Percentiles rank a stretch among this genome's conserved stretches.
Conservation (phyloP, 2,888 invertebrate genomes). For the Microctonus brassicae region DNA sequence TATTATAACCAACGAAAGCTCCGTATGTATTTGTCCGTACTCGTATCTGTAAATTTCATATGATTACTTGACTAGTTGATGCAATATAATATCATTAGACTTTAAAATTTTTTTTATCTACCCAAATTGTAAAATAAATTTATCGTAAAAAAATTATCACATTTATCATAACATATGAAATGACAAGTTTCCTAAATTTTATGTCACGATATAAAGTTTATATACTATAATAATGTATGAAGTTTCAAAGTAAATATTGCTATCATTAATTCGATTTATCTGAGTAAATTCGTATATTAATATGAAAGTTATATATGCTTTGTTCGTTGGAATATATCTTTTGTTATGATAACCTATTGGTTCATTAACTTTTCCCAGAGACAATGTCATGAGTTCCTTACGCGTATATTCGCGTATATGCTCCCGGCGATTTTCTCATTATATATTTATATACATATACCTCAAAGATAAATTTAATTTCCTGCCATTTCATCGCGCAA, state of each 20-base stretch:
- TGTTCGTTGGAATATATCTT: background rate
- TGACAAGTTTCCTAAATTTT: background rate
- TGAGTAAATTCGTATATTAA: background rate
- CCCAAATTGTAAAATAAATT: too few species aligned
- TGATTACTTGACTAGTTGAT: background rate
- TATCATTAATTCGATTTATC: background rate
- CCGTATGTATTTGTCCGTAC: too few species aligned
- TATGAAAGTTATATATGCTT: background rate
- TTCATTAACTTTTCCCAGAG: slow-evolving; percentile 37
- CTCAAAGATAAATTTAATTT: slow-evolving; percentile 50
- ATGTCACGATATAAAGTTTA: background rate
- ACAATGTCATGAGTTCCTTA: background rate
- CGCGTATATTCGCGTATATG: background rate
- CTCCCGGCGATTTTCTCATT: too few species aligned
- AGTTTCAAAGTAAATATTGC: slow-evolving; percentile 9
- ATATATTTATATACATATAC: too few species aligned
- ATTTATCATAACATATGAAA: too few species aligned
- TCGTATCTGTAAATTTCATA: background rate
- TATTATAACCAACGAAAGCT: background rate
- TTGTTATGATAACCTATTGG: background rate
- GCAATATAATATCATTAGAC: background rate
- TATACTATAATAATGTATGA: too few species aligned
- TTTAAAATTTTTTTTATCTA: background rate
- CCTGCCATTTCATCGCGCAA: slow-evolving; percentile 37
- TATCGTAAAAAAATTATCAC: too few species aligned